Evolutionary conservation across 2,888 invertebrate genomes (phyloP).

Genomic region (Clusia tigrina): DNA sequence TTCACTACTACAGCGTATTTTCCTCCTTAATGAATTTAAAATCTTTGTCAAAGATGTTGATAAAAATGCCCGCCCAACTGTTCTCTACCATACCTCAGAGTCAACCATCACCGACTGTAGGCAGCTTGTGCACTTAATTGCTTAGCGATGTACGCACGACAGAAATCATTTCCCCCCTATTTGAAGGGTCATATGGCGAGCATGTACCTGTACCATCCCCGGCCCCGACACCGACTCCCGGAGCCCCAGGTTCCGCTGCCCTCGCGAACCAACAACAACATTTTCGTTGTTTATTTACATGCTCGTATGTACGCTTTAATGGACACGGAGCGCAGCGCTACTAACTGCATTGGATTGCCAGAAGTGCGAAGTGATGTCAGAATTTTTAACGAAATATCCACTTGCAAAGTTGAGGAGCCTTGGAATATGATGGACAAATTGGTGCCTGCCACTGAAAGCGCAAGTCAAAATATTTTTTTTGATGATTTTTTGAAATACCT

Average conservation of each 20-base stretch:
- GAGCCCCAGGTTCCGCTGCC: not conserved
- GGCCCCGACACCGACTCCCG: not conserved
- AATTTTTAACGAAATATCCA: slow-evolving; percentile 5
- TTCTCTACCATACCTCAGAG: too few species aligned
- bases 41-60: too few species aligned
- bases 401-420: not conserved
- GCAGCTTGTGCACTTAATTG: too few species aligned
- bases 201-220: not conserved
- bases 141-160: not conserved
- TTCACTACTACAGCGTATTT: too few species aligned
- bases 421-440: not conserved
- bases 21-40: too few species aligned
- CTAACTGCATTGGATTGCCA: not conserved
- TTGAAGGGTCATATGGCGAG: not conserved
- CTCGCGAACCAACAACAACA: not conserved
- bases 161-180: not conserved
- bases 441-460: too few species aligned
- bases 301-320: not conserved
- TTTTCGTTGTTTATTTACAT: not conserved
- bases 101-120: too few species aligned
- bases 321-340: not conserved
- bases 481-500: too few species aligned
- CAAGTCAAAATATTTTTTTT: too few species aligned
- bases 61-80: too few species aligned
- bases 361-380: not conserved